Conservation (phyloP, 2,797 vertebrate species). For the Crenuchus spilurus region DNA sequence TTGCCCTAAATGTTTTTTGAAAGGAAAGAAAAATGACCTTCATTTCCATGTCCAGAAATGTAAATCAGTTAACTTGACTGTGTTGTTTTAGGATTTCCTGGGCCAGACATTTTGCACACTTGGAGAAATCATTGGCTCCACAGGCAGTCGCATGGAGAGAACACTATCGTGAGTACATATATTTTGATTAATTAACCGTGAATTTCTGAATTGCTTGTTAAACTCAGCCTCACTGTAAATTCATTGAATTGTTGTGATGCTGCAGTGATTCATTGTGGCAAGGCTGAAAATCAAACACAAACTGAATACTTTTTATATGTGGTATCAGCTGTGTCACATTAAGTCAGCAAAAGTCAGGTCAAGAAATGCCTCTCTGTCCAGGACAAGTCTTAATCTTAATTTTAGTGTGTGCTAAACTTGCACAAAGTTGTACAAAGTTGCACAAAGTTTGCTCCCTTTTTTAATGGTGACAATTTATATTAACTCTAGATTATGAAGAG, state of each 20-base stretch:
- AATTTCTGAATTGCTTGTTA: not conserved
- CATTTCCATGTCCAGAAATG: not conserved
- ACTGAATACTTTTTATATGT: not conserved
- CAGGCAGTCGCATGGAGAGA: constrained; percentile 88
- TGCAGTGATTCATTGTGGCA: not conserved
- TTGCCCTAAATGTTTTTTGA: not conserved
- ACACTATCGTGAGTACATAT: constrained; percentile 86
- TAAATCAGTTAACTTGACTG: not conserved
- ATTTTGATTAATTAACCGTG: constrained; percentile 31
- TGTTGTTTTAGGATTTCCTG: constrained; percentile 78
- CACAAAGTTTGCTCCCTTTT: too few species aligned
- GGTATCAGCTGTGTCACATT: not conserved
- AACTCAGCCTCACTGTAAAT: not conserved
- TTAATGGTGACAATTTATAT: too few species aligned
- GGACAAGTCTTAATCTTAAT: too few species aligned
- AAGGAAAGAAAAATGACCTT: too few species aligned
- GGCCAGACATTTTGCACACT: constrained; percentile 94
- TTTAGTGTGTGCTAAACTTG: too few species aligned
- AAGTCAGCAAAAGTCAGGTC: too few species aligned
- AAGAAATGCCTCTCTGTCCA: too few species aligned
- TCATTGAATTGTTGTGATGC: not conserved
- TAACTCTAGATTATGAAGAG: too few species aligned
- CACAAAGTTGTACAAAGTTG: too few species aligned
- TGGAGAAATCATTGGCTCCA: constrained; percentile 94
- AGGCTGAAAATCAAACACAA: not conserved